Evolutionary conservation across 2,888 invertebrate species (phyloP).

Genomic region (Chydorus sphaericus): DNA sequence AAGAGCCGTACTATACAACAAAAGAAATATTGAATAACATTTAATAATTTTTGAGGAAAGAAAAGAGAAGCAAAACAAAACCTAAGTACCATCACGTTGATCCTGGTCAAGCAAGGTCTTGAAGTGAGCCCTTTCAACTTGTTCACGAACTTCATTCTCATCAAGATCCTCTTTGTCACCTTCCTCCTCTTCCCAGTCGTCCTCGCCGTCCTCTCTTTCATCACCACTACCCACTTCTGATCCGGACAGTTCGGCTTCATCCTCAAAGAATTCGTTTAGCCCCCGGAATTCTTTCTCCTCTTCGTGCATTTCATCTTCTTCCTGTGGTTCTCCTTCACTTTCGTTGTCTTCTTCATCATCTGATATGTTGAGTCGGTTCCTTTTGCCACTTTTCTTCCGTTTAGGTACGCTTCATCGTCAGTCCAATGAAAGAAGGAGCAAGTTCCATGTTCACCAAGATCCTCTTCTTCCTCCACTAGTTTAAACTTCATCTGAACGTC

Average conservation of each 20-base stretch:
- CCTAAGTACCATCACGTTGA: conserved; percentile 54
- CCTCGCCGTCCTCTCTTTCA: conserved; percentile 66
- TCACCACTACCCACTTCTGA: conserved; percentile 80
- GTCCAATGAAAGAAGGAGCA: conserved; percentile 5
- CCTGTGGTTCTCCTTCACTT: background rate
- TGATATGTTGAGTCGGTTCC: background rate
- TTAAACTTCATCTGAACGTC: conserved; percentile 9
- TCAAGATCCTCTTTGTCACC: conserved; percentile 74
- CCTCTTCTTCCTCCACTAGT: conserved; percentile 17
- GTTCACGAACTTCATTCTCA: conserved; percentile 54
- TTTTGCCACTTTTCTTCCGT: conserved; percentile 5
- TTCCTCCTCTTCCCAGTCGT: conserved; percentile 64
- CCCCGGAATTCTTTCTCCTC: conserved; percentile 17
- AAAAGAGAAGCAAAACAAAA: background rate
- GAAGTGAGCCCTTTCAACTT: conserved; percentile 71
- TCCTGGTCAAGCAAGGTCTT: conserved; percentile 60
- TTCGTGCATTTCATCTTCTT: conserved; percentile 4
- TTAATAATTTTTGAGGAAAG: background rate
- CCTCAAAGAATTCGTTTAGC: conserved; percentile 57
- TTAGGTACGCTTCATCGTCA: conserved; percentile 3
- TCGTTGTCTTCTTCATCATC: conserved; percentile 4
- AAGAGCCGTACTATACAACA: conserved; percentile 45
- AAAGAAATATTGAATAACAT: background rate
- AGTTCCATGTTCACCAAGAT: conserved; percentile 18
- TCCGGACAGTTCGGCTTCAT: conserved; percentile 82